Conservation (phyloP, 1,140 invertebrate genomes). For the Leptopilina boulardi region DNA sequence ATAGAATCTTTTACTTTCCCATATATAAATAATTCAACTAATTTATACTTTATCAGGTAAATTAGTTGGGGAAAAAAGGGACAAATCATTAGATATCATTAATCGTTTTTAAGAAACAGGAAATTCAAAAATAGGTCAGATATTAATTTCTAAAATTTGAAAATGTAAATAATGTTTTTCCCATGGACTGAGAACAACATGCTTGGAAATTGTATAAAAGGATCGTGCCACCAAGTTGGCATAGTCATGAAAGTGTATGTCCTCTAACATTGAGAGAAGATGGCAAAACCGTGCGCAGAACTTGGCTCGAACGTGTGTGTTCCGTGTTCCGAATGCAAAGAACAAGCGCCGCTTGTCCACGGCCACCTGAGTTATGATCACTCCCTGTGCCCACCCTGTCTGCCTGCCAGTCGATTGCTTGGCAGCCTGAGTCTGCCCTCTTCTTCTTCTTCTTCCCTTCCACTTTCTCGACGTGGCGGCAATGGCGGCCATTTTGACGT, state of each 20-base stretch:
- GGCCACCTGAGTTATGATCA: constrained; percentile 71
- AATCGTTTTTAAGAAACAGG: neutral
- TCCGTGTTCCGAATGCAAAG: constrained; percentile 68
- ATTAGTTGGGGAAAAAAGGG: too few relatives aligned
- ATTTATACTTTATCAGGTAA: too few relatives aligned
- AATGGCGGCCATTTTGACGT: neutral
- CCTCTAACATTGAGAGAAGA: constrained; percentile 31
- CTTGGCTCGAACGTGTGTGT: constrained; percentile 52
- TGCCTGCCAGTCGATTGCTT: constrained; percentile 11
- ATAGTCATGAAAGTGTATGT: constrained; percentile 1
- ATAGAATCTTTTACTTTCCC: too few relatives aligned
- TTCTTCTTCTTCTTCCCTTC: neutral
- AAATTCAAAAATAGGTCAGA: neutral
- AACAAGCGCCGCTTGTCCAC: constrained; percentile 70
- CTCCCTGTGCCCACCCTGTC: constrained; percentile 46
- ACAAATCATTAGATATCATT: too few relatives aligned
- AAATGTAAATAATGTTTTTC: constrained; percentile 25
- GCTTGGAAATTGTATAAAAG: constrained; percentile 19
- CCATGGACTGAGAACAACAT: neutral
- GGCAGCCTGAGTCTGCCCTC: constrained; percentile 31
- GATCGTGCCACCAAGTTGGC: constrained; percentile 28
- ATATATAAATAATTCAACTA: too few relatives aligned
- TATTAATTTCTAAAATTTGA: neutral
- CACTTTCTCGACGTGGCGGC: neutral
- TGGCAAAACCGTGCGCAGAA: constrained; percentile 40